phyloP scores from a whole-genome alignment of 1,140 invertebrate genomes.

The Eupristina koningsbergeri region DNA sequence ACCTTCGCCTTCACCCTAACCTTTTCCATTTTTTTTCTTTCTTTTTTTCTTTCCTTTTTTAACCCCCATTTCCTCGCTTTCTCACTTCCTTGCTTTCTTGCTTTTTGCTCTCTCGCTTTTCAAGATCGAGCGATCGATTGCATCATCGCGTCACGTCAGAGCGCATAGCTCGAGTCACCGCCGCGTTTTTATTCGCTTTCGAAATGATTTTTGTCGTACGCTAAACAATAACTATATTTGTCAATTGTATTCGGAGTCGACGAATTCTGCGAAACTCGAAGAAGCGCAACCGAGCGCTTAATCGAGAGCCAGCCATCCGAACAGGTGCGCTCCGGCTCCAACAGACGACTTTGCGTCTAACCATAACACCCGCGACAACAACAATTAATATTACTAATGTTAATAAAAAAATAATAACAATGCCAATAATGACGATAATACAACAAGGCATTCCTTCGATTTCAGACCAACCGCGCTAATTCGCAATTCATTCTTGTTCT shows the following conservation, averaged over 20 bases:
- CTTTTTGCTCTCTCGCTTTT: conserved; percentile 24
- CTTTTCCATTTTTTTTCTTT: background rate
- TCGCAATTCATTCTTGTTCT: too few species aligned
- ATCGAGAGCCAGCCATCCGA: too few species aligned
- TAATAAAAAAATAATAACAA: too few species aligned
- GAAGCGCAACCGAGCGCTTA: background rate
- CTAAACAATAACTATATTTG: conserved; percentile 12
- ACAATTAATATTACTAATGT: background rate
- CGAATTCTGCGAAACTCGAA: background rate
- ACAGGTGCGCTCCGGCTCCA: too few species aligned
- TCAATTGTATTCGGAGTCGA: background rate
- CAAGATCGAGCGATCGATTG: background rate
- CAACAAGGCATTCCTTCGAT: too few species aligned
- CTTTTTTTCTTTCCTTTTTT: too few species aligned
- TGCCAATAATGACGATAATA: too few species aligned
- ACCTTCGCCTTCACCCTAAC: background rate
- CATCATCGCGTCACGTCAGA: background rate
- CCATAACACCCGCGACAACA: too few species aligned
- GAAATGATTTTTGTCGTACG: background rate
- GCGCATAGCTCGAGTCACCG: background rate
- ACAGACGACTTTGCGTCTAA: too few species aligned
- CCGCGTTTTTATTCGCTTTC: conserved; percentile 11
- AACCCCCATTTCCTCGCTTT: background rate
- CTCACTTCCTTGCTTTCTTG: conserved; percentile 12
- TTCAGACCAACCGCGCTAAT: too few species aligned